Evolutionary conservation across 2,797 vertebrate genomes (phyloP).

Genomic region (Margarornis squamiger): DNA sequence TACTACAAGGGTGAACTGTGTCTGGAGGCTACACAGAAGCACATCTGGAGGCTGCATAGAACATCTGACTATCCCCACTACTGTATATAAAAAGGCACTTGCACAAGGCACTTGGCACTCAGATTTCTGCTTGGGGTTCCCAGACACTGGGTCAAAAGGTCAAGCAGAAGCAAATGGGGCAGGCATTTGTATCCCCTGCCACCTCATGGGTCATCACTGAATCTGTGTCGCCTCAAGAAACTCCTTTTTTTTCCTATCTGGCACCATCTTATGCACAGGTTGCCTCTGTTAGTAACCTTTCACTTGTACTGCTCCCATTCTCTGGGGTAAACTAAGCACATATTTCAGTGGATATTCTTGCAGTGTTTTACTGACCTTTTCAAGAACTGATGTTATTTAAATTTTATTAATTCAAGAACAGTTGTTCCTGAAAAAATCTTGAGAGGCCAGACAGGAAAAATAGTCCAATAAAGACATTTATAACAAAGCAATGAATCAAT

Average conservation of each 20-base stretch:
- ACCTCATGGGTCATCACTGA: not conserved
- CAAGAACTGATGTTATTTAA: not conserved
- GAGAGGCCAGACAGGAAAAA: not conserved
- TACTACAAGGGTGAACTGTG: accelerated
- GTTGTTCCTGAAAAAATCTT: not conserved
- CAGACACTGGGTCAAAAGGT: not conserved
- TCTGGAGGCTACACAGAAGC: not conserved
- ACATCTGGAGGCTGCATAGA: not conserved
- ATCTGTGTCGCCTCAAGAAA: not conserved
- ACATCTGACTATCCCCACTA: not conserved
- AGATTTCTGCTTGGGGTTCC: not conserved
- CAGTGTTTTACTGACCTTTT: not conserved
- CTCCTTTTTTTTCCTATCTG: not conserved
- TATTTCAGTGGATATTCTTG: not conserved
- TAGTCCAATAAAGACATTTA: not conserved
- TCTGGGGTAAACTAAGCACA: not conserved
- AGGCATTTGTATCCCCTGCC: not conserved
- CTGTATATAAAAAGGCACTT: not conserved
- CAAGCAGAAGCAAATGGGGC: not conserved
- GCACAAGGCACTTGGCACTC: not conserved
- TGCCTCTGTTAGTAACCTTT: not conserved
- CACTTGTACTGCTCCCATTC: accelerated
- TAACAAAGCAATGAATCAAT: not conserved
- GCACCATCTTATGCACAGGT: not conserved
- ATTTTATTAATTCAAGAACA: not conserved